Base-by-base conservation (phyloP, 2,113 vertebrate species). In the Oreocharis arfaki region DNA sequence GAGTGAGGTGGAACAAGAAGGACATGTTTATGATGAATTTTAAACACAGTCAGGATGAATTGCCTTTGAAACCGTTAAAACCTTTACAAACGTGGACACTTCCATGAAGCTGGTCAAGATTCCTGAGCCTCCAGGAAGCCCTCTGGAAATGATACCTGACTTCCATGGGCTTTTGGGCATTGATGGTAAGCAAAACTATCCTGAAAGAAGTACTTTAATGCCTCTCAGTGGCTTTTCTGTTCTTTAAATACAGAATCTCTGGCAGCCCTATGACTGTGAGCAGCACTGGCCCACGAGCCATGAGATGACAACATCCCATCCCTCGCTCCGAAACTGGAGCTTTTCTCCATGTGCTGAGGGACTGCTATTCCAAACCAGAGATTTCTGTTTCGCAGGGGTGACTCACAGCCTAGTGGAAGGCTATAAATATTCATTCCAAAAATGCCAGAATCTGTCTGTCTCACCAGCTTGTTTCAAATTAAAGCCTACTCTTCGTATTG, bases 351-450 rank as follows among this genome's bases (percentile, higher is more conserved):
- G 30, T 64, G 44, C 69, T 73, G 28, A 69, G 33, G 33, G 30
- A 28, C 65, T 79, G 44, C 15, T 68, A 59, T 63, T 77, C 59
- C 70, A 60, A 79, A 73, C 46, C 18, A 82, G 76, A 92, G 57
- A 57, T 59, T 83, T 70, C 87, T 83, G 16, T 59, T 94, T 80
- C 39, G 39, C 63, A 42, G 67, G 70, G 74, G 30, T 65, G 70
- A 90, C 76, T 91, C 6, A 13, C 70, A 88, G 71, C 71, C 71
- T 33, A 63, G 67, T 77, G 30, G 32, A 91, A 90, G 55, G 70
- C 76, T 97, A 88, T 90, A 96, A 95, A 95, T 97, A 96, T 44
- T 55, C 78, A 47, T 76, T 63, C 76, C 7, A 41, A 74, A 95
- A 95, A 91, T 90, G 78, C 70, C 90, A 79, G 82, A 61, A 55